phyloP scores from a whole-genome alignment of 2,113 vertebrate genomes.

The Ursus arctos region DNA sequence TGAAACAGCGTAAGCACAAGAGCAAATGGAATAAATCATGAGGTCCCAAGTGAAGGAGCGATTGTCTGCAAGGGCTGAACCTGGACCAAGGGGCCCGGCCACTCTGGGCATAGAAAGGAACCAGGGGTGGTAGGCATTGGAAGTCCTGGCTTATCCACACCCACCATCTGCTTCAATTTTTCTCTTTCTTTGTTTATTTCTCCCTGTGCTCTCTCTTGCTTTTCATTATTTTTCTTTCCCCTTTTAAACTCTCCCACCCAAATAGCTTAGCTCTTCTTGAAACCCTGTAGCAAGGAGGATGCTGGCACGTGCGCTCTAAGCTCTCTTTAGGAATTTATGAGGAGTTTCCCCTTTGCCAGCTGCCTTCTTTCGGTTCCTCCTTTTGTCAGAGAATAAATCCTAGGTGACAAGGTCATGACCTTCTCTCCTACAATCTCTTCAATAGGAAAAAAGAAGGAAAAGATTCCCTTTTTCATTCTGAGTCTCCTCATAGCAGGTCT shows the following conservation, averaged over 20 bases:
- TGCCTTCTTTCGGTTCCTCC: not conserved
- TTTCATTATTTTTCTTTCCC: not conserved
- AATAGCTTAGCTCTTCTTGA: not conserved
- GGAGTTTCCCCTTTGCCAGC: not conserved
- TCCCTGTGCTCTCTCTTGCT: not conserved
- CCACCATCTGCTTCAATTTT: not conserved
- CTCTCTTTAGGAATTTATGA: not conserved
- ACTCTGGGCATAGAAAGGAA: not conserved
- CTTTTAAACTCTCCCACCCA: not conserved
- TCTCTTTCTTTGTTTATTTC: not conserved
- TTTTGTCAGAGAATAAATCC: slow-evolving; percentile 39
- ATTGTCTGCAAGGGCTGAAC: not conserved
- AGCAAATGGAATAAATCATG: not conserved
- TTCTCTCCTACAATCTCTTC: not conserved
- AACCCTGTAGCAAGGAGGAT: not conserved
- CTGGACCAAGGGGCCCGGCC: not conserved
- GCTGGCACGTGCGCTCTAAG: too few relatives aligned
- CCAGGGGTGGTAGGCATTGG: too few relatives aligned
- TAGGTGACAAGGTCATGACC: not conserved
- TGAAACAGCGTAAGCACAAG: not conserved
- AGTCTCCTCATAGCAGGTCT: not conserved
- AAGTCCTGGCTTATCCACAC: not conserved
- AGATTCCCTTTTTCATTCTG: not conserved
- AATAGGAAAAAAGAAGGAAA: not conserved
- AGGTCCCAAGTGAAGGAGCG: accelerated